phyloP scores from a whole-genome alignment of 92 coral and sea anemone genomes.

The Hydrozoanthus gracilis region DNA sequence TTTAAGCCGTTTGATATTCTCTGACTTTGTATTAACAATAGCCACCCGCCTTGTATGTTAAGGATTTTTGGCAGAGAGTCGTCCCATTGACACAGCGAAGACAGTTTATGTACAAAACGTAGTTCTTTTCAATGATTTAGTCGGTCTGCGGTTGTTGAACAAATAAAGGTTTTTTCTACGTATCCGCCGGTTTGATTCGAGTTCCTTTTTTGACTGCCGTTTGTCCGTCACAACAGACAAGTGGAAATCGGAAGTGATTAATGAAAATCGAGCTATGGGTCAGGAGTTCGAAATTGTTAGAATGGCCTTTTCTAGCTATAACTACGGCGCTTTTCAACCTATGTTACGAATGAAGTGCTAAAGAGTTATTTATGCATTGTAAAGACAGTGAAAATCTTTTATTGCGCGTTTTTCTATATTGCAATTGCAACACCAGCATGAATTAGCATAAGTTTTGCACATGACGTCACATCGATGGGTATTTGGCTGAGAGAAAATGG shows the following conservation, averaged over 20 bases:
- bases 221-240: conserved; percentile 37
- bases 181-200: conserved; percentile 32
- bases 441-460: conserved; percentile 59
- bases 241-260: conserved; percentile 45
- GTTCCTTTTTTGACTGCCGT: neutral
- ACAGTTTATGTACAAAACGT: neutral
- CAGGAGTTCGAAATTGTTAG: conserved; percentile 6
- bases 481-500: conserved; percentile 67
- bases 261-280: conserved; percentile 25
- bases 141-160: neutral
- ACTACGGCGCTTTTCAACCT: neutral
- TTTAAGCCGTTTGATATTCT: too few species aligned
- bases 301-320: neutral
- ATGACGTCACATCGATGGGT: conserved; percentile 88
- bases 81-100: neutral
- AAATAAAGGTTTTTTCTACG: neutral
- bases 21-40: too few species aligned
- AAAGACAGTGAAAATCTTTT: neutral
- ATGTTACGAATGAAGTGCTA: neutral
- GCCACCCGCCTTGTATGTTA: too few species aligned
- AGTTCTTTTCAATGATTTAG: neutral
- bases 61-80: neutral
- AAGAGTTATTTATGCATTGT: neutral
- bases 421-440: conserved; percentile 61
- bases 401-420: neutral